phyloP scores from a whole-genome alignment of 2,113 vertebrate species.

The Ariopsis seemanni region DNA sequence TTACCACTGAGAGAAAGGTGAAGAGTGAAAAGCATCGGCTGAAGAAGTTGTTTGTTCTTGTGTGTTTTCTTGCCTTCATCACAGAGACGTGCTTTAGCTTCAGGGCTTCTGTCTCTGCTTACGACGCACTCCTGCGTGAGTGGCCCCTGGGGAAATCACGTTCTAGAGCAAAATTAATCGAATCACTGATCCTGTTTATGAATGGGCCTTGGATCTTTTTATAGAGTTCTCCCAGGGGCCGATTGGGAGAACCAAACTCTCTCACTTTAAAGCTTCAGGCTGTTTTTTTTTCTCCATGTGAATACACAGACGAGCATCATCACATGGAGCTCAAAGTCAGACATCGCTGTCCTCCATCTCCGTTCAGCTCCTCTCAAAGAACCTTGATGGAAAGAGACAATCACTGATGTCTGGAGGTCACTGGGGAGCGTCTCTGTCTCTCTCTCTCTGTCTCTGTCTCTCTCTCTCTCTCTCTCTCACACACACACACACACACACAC shows the following conservation, averaged over 20 bases:
- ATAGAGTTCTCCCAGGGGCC: slow-evolving; percentile 62
- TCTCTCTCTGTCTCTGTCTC: too few relatives aligned
- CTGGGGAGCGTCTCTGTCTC: slow-evolving; percentile 33
- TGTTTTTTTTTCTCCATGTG: slow-evolving; percentile 24
- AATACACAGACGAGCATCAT: slow-evolving; percentile 56
- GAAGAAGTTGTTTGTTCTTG: not conserved
- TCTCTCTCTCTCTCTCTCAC: not conserved
- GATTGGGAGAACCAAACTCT: slow-evolving; percentile 50
- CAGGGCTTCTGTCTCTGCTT: slow-evolving; percentile 58
- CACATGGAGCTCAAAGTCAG: slow-evolving; percentile 58
- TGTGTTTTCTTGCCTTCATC: slow-evolving; percentile 5
- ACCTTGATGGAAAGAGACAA: slow-evolving; percentile 32
- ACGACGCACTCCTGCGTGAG: slow-evolving; percentile 63
- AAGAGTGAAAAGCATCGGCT: not conserved
- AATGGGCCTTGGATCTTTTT: slow-evolving; percentile 64
- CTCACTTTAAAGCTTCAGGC: slow-evolving; percentile 14
- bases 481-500: not conserved
- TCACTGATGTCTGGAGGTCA: slow-evolving; percentile 41
- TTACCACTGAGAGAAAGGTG: not conserved
- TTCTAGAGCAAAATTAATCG: slow-evolving; percentile 75
- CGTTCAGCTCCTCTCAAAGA: slow-evolving; percentile 47
- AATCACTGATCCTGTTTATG: slow-evolving; percentile 70
- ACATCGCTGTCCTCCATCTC: slow-evolving; percentile 24
- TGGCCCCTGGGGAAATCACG: slow-evolving; percentile 74
- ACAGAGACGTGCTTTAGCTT: slow-evolving; percentile 59